Base-by-base conservation (phyloP, 2,113 vertebrate species). In the Bujurquina vittata region DNA sequence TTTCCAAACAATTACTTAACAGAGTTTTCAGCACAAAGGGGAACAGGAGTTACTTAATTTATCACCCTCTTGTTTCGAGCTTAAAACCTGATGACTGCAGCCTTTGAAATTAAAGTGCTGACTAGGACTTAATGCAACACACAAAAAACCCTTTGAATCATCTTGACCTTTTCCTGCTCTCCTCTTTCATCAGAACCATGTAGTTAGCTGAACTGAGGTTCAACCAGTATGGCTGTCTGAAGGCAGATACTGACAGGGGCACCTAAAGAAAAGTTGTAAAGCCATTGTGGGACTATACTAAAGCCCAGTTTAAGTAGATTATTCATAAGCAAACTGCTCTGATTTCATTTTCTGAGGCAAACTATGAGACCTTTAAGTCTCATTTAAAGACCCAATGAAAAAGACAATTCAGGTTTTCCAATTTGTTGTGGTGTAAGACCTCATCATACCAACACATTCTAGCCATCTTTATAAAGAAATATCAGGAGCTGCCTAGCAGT, bases 91-190 rank as follows among this genome's bases (percentile, higher is more conserved):
- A 72, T 54, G 46, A 72, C 33, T 20, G 65, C 58, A 55, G 56
- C 59, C 54, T 80, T 77, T 80, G 22, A 58, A 69, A 40, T 57
- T 18, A 75, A 84, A 89, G 7, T 65, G 74, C 87, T 81, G 67
- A 72, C 46, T 72, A 72, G 54, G 60, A 87, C 75, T 43, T 15
- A 69, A 84, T 49, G 4, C 55, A 20, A 67, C 62, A 75, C 52
- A 77, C 17, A 76, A 59, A 76, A 79, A 59, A 69, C 11, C 7
- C 7, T 31, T 72, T 72, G 65, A 69, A 52, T 31, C 75, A 59
- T 81, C 81, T 63, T 31, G 61, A 79, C 88, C 88, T 89, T 89
- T 75, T 17, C 56, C 40, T 1, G 49, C 65, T 62, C 81, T 79
- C 49, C 56, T 72, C 75, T 77, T 84, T 85, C 46, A 3, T 33